Base-by-base conservation (phyloP, 2,888 invertebrate species). In the Scaptomyza reducta region DNA sequence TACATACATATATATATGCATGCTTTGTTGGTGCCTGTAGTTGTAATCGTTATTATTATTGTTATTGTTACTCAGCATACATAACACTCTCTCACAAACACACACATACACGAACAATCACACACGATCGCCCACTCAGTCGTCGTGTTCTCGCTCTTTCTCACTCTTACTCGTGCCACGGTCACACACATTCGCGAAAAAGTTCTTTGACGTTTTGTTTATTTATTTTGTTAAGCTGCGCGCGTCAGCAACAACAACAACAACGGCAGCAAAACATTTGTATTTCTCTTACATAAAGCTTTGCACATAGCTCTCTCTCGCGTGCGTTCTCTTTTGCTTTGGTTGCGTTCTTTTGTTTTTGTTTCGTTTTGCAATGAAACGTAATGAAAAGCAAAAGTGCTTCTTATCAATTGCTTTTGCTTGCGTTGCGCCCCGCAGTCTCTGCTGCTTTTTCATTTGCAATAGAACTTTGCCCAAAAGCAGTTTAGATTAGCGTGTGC, bases 151-250 rank as follows among this genome's bases (percentile, higher is more conserved):
- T n/a, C 58, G 33, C 63, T 57, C 44, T 42, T 18, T 35, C 50
- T 35, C 42, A 22, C 25, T 56, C 51, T 41, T 18, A 29, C 58
- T n/a, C 51, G 33, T 56, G 16, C 51, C 41, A 56, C 66, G 60
- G 66, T 64, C 75, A 53, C 63, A 80, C 74, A 64, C 64, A 69
- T 73, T 83, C 70, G 88, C 86, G 65, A 89, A 87, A 87, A 87
- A 85, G 87, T 89, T 87, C 89, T 89, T 89, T 87, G 86, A 85
- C 89, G 86, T 75, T 81, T 80, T 79, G 88, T 86, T 86, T 86
- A 88, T 89, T 89, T 88, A 83, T 88, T 87, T 88, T 88, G 74
- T 84, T 87, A 84, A 77, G 74, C 69, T 64, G 56, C 49, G 38
- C 69, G 56, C 79, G 46, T 53, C 62, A 59, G 1, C 38, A 7